A percentile compares a stretch with the other conserved stretches of the same genome.
phyloP scores from a whole-genome alignment of 2,113 vertebrate genomes.

The Strix aluco region DNA sequence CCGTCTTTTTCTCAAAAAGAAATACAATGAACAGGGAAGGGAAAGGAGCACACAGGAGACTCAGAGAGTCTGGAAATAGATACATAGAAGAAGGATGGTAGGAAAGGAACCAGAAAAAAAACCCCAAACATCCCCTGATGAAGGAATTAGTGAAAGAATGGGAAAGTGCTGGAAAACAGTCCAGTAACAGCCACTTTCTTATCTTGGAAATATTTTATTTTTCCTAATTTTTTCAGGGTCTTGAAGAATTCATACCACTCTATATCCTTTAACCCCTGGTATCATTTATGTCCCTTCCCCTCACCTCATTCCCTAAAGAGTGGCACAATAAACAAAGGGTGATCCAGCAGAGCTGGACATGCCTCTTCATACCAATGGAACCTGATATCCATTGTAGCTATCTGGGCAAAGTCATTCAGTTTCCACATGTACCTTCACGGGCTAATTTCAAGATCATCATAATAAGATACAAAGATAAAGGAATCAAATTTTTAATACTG shows the following conservation, averaged over 20 bases:
- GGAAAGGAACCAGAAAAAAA: neutral
- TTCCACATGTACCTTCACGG: fast-evolving
- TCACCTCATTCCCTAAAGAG: neutral
- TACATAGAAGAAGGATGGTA: neutral
- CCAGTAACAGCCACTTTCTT: neutral
- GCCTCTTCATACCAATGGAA: neutral
- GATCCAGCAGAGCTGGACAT: neutral
- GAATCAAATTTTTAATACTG: fast-evolving
- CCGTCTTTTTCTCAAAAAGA: neutral
- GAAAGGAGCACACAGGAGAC: neutral
- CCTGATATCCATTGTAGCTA: neutral
- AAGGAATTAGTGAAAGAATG: neutral
- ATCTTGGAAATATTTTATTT: neutral
- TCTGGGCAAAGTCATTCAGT: neutral
- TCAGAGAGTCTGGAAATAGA: neutral
- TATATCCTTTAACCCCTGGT: neutral
- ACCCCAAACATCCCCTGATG: neutral
- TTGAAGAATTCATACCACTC: neutral
- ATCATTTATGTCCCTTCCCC: neutral
- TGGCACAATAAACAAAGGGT: neutral
- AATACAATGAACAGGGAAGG: neutral
- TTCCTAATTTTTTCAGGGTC: neutral
- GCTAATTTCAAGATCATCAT: neutral
- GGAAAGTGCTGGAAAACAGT: neutral
- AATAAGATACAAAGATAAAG: neutral